Evolutionary conservation across 2,888 invertebrate species (phyloP).

Genomic region (Thecocarcelia acutangulata): DNA sequence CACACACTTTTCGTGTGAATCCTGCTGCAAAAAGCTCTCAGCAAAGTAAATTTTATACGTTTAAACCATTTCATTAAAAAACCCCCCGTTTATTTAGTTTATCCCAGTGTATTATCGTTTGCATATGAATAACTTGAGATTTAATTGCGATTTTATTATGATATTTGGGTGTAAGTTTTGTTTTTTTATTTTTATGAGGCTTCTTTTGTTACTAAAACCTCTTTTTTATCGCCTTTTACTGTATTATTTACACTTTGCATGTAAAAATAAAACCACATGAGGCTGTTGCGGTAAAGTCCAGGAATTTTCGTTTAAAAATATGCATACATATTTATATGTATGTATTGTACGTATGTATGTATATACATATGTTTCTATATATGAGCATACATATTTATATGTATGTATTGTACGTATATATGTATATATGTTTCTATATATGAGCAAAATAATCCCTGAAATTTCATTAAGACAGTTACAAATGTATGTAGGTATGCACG

Average conservation of each 20-base stretch:
- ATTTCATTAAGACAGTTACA: too few relatives aligned
- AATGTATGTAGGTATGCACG: too few relatives aligned
- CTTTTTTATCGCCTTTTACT: constrained; percentile 1
- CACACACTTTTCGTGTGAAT: too few relatives aligned
- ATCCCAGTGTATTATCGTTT: constrained; percentile 31
- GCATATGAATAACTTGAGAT: constrained; percentile 2
- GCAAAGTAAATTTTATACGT: too few relatives aligned
- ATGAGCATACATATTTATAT: not conserved
- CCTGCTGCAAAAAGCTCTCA: too few relatives aligned
- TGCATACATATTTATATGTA: too few relatives aligned
- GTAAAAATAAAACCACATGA: constrained; percentile 19
- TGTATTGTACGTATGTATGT: too few relatives aligned
- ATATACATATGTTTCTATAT: too few relatives aligned
- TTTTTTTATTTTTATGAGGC: constrained; percentile 45
- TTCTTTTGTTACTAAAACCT: constrained; percentile 30
- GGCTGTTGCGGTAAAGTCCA: constrained; percentile 47
- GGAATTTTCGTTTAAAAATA: not conserved
- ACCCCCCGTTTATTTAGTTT: not conserved
- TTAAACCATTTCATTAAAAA: too few relatives aligned
- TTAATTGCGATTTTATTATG: constrained; percentile 39
- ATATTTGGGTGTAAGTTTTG: constrained; percentile 21
- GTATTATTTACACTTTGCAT: constrained; percentile 24
- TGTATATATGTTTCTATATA: too few relatives aligned
- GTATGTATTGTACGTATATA: too few relatives aligned
- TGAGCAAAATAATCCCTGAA: constrained; percentile 13